Base-by-base conservation (phyloP, 2,113 vertebrate species). In the Mola mola region DNA sequence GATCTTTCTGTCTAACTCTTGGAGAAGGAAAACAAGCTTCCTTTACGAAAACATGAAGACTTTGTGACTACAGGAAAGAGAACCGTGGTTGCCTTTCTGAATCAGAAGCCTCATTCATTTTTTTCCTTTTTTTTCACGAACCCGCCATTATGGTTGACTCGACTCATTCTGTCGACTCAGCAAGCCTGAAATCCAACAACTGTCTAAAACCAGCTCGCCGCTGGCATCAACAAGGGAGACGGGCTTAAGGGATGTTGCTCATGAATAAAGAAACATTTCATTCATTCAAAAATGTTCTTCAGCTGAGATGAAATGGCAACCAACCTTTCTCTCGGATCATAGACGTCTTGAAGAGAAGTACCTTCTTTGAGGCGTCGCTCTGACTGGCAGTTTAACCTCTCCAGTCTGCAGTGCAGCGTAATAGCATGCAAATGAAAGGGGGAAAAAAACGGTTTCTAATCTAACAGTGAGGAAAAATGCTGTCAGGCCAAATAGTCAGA, bases 381-480 rank as follows among this genome's bases (percentile, higher is more conserved):
- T 16, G n/a, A 15, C n/a, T 6, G 6, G 13, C 13, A 6, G 13
- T 17, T 16, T 1, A 3, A 38, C 37, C 3, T 37, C 34, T 15
- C 6, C 9, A 5, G 9, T 29, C 9, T 69, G 26, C 56, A 28
- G 31, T 13, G 20, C 63, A 13, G 15, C 2, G 4, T 56, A 70
- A 72, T 75, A 55, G 22, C 55, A 80, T 84, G 52, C 60, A 73
- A 71, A 78, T 66, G 28, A 55, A 22, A 46, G 9, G 2, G 2
- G 28, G 28, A 29, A 2, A 29, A 20, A 31, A 64, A 44, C 1
- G 12, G 10, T 53, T 59, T 72, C 51, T 59, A 49, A 63, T 70
- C 42, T 48, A 16, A 48, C 26, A 19, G 26, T 19, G 38, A 29
- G 43, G 5, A 16, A 44, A 63, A 59, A 60, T 1, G 24, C 64